Evolutionary conservation across 2,888 invertebrate genomes (phyloP), one percentile per base, ranked within the genome.

Genomic region (Scotopteryx bipunctaria): DNA sequence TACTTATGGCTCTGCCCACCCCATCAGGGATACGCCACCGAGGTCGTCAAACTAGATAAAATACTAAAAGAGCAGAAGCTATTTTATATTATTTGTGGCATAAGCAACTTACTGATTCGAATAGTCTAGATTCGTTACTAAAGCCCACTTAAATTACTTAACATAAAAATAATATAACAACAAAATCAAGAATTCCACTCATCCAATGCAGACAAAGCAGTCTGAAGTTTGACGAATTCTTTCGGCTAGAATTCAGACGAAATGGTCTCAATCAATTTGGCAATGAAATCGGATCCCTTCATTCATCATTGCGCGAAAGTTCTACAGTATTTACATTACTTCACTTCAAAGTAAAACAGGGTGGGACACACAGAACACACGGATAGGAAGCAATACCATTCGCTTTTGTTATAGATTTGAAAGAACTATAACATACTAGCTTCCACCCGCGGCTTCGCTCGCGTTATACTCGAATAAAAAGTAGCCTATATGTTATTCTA

Each of bases 261-360:
- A 47, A 36, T 43, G 33, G 31, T 40, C 29, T 40, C 40, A 44
- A 54, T 54, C 48, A 54, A 54, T 48, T 54, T 54, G 40, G 44
- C 54, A 48, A 54, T 54, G 48, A 49, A 54, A 54, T 32, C 48
- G 17, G 31, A 54, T 35, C 44, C 29, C 38, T 23, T 14, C 42
- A 54, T 54, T 54, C 38, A 54, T 48, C 54, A 54, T 27, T 38
- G 45, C 40, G 25, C 33, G n/a, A 52, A 53, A 53, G 33, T 53
- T 37, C 14, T 31, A 16, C 5, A 25, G 25, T 49, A 45, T 53
- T 53, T 54, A 41, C 54, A 54, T 54, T 49, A 16, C 54, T 48
- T 63, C 46, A 14, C 32, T 36, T 23, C 9, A 19, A 40, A 37
- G 41, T 42, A 11, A 40, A 59, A 55, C 14, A 40, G 8, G 14